These are phyloP conservation scores for Ardeotis arabs DNA, from an alignment of 2,113 vertebrate genomes.

Conservation along the genomic window DNA sequence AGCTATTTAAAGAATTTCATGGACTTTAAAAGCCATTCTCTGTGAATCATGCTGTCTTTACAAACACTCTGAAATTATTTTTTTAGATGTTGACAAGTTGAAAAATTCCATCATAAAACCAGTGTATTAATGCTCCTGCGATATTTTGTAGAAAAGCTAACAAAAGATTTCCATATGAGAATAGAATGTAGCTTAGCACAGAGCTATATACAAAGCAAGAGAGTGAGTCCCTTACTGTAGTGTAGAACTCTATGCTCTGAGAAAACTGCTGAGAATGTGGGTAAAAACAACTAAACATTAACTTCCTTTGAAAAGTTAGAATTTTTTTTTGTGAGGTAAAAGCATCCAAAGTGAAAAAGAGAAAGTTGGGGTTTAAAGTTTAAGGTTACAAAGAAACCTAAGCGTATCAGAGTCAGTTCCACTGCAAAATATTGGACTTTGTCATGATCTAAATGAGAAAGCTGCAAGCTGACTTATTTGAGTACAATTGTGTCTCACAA, in stretches of 20 bases:
- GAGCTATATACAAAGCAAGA: background rate
- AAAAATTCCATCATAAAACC: background rate
- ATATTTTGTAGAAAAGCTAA: background rate
- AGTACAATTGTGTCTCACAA: background rate
- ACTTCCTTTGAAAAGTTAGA: background rate
- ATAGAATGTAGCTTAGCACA: background rate
- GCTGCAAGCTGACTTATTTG: background rate
- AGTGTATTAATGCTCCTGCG: background rate
- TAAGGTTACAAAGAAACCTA: background rate
- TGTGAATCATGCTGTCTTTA: conserved; percentile 6
- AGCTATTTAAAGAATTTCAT: conserved; percentile 55
- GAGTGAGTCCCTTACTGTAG: background rate
- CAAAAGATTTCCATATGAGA: background rate
- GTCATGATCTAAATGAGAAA: background rate
- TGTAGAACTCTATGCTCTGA: background rate
- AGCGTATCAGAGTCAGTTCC: background rate
- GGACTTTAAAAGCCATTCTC: conserved; percentile 45
- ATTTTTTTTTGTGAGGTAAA: background rate
- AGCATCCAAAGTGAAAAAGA: background rate
- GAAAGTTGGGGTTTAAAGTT: background rate
- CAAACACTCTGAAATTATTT: background rate
- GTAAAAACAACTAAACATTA: background rate
- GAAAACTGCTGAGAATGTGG: background rate
- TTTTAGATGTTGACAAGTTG: conserved; percentile 24
- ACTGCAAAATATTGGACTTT: background rate